phyloP scores from a whole-genome alignment of 2,888 invertebrate genomes.

The Anoplius nigerrimus region DNA sequence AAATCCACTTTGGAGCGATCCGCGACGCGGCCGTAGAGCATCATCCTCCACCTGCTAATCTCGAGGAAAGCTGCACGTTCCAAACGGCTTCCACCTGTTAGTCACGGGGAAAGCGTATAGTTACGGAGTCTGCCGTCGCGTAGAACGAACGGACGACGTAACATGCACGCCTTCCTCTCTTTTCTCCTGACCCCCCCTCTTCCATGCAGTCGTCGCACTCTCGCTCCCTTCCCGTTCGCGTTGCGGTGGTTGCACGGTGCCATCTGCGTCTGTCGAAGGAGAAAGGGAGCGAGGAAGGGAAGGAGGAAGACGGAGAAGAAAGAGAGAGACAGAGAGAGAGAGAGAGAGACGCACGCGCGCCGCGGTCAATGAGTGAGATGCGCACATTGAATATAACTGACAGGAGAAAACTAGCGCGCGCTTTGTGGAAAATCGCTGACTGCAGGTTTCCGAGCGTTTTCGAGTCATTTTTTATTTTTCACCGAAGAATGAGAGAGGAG shows the following conservation, averaged over 20 bases:
- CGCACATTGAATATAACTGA: no score
- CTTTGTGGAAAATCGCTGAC: background rate
- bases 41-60: conserved; percentile 53
- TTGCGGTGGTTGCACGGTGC: conserved; percentile 12
- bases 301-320: background rate
- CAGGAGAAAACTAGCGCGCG: background rate
- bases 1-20: conserved; percentile 43
- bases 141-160: conserved; percentile 39
- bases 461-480: no score
- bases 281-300: background rate
- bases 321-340: background rate
- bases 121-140: conserved; percentile 42
- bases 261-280: conserved; percentile 27
- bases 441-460: no score
- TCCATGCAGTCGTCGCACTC: conserved; percentile 19
- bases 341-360: background rate
- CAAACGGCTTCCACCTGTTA: conserved; percentile 55
- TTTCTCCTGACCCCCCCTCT: background rate
- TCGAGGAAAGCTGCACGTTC: conserved; percentile 53
- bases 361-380: background rate
- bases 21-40: conserved; percentile 35
- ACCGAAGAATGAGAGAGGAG: no score
- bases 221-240: conserved; percentile 16
- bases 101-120: conserved; percentile 54
- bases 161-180: conserved; percentile 7